phyloP scores from a whole-genome alignment of 2,888 invertebrate genomes.

The Micoletzkya japonica region DNA sequence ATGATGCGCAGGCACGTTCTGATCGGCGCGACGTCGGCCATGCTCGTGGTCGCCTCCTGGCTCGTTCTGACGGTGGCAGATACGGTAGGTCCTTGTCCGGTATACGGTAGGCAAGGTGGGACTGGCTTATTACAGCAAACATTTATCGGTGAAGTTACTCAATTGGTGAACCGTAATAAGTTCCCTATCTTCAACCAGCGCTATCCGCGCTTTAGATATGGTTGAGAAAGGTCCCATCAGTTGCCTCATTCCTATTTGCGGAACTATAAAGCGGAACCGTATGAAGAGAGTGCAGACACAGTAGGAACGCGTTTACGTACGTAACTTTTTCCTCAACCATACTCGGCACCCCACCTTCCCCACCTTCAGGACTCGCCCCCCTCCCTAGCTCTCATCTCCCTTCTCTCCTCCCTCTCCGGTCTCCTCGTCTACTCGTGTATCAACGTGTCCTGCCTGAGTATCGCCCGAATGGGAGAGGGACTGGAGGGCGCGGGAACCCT shows the following conservation, averaged over 20 bases:
- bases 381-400: slow-evolving; percentile 29
- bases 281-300: background rate
- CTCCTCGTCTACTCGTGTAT: slow-evolving; percentile 40
- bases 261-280: background rate
- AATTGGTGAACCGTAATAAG: background rate
- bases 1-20: background rate
- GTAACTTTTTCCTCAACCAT: no score
- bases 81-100: slow-evolving; percentile 6
- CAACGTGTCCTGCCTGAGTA: slow-evolving; percentile 42
- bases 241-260: no score
- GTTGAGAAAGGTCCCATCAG: no score
- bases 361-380: slow-evolving; percentile 9
- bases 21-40: slow-evolving; percentile 9
- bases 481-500: slow-evolving; percentile 28
- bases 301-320: no score
- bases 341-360: no score
- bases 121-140: background rate
- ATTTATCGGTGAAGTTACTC: background rate
- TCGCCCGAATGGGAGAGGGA: slow-evolving; percentile 11
- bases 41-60: slow-evolving; percentile 25
- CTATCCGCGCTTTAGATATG: no score
- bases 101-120: background rate
- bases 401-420: slow-evolving; percentile 35
- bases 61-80: slow-evolving; percentile 21
- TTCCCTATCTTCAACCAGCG: no score